Conservation (phyloP, 1,140 invertebrate genomes). For the Ruditapes philippinarum region DNA sequence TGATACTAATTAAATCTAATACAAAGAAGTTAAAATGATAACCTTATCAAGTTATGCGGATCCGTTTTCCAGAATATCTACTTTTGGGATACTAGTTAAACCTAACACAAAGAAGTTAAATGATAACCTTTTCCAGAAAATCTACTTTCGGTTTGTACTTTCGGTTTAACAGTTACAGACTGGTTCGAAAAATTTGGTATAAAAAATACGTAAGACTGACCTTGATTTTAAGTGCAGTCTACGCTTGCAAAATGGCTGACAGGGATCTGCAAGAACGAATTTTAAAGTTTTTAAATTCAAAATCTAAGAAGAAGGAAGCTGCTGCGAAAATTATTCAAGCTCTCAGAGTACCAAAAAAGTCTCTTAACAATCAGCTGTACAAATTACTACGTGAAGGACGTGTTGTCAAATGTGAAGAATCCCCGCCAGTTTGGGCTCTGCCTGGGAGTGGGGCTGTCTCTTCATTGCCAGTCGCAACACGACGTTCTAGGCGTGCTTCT, state of each 20-base stretch:
- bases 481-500: not conserved
- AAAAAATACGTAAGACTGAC: no score
- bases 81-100: no score
- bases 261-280: constrained; percentile 16
- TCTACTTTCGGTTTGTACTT: no score
- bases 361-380: constrained; percentile 41
- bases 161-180: no score
- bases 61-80: no score
- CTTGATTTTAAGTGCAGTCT: not conserved
- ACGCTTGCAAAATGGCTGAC: constrained; percentile 39
- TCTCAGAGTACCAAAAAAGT: constrained; percentile 15
- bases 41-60: no score
- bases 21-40: no score
- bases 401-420: not conserved
- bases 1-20: no score
- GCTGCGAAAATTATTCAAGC: not conserved
- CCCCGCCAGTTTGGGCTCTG: constrained; percentile 40
- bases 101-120: no score
- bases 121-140: no score
- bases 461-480: not conserved
- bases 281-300: constrained; percentile 6
- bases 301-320: constrained; percentile 28
- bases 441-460: not conserved
- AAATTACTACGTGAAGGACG: constrained; percentile 1
- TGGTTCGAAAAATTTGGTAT: no score